These are phyloP conservation scores for Ondatra zibethicus DNA, from an alignment of 2,113 vertebrate genomes.

Conservation along the genomic window DNA sequence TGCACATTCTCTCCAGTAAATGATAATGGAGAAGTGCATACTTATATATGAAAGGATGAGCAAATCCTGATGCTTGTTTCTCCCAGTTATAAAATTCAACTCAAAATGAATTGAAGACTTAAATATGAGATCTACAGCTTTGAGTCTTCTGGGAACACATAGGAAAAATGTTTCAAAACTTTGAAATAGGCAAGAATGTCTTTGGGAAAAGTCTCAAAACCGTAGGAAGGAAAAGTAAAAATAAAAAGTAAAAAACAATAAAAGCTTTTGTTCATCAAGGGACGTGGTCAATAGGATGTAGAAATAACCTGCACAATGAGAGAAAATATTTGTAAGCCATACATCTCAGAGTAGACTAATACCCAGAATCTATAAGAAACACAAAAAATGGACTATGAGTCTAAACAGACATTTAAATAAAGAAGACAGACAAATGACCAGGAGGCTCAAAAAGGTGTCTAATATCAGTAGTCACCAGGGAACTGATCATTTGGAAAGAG, in stretches of 20 bases:
- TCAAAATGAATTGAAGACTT: not conserved
- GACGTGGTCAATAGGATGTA: not conserved
- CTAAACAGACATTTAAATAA: not conserved
- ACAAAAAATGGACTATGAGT: not conserved
- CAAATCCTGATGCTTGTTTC: not conserved
- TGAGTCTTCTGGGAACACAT: not conserved
- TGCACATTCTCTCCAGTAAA: not conserved
- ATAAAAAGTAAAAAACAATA: too few species aligned
- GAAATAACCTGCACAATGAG: not conserved
- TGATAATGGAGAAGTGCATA: not conserved
- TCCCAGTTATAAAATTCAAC: not conserved
- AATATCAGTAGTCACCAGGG: not conserved
- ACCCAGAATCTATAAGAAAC: not conserved
- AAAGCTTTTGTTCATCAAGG: not conserved
- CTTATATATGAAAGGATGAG: not conserved
- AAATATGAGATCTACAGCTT: not conserved
- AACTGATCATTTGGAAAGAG: not conserved
- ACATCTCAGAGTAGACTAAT: too few species aligned
- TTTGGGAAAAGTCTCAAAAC: not conserved
- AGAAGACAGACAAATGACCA: too few species aligned
- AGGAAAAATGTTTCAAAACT: not conserved
- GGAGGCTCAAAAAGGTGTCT: too few species aligned
- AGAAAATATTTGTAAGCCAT: not conserved
- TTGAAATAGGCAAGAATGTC: not conserved
- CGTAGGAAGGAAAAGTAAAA: not conserved